Conservation (phyloP, 2,113 vertebrate genomes). For the Hippocampus guttulatus region DNA sequence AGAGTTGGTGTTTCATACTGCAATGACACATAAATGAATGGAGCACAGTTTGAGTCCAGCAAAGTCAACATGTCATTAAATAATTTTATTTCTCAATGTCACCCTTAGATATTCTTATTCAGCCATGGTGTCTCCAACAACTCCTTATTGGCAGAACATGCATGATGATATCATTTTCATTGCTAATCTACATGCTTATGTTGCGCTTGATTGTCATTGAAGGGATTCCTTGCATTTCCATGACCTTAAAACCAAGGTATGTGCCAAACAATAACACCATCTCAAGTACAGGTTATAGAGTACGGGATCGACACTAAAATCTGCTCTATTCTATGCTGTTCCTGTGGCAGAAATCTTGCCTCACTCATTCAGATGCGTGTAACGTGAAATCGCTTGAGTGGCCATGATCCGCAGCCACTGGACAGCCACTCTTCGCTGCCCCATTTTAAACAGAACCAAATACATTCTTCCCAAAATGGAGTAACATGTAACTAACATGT, state of each 20-base stretch:
- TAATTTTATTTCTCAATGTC: too few relatives aligned
- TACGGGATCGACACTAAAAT: not conserved
- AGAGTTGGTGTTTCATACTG: too few relatives aligned
- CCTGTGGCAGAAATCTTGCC: not conserved
- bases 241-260: not conserved
- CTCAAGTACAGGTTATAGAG: not conserved
- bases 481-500: not conserved
- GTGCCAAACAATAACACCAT: not conserved
- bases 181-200: not conserved
- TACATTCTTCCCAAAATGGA: not conserved
- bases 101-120: not conserved
- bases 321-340: not conserved
- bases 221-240: not conserved
- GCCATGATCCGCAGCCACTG: constrained; percentile 1
- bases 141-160: not conserved
- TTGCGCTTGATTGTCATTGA: not conserved
- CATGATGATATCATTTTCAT: not conserved
- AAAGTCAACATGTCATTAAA: too few relatives aligned
- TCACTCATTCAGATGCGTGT: not conserved
- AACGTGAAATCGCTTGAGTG: constrained; percentile 2
- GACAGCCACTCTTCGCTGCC: not conserved
- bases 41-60: too few relatives aligned
- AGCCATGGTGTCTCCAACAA: not conserved
- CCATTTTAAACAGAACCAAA: not conserved
- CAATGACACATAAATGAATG: too few relatives aligned